These are phyloP conservation scores for Drosophila trapezifrons DNA, from an alignment of 1,140 invertebrate genomes.

Conservation along the genomic window DNA sequence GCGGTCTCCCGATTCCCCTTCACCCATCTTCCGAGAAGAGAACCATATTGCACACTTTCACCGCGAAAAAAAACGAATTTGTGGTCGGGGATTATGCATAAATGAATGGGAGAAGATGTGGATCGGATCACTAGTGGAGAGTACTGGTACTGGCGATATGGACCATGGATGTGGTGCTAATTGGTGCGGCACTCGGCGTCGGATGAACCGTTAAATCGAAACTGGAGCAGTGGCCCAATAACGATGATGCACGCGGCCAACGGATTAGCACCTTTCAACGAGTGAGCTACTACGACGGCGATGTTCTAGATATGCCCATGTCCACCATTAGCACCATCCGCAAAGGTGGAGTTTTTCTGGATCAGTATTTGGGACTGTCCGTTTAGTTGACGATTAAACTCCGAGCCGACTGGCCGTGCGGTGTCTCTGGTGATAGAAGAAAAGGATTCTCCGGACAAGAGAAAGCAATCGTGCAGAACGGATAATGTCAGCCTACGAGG, in stretches of 20 bases:
- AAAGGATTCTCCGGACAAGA: slow-evolving; percentile 9
- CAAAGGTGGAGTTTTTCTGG: slow-evolving; percentile 60
- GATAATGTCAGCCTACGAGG: slow-evolving; percentile 52
- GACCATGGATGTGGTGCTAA: slow-evolving; percentile 51
- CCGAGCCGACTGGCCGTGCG: slow-evolving; percentile 51
- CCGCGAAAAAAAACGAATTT: slow-evolving; percentile 69
- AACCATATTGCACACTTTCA: slow-evolving; percentile 70
- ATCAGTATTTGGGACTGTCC: slow-evolving; percentile 23
- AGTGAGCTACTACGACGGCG: slow-evolving; percentile 16
- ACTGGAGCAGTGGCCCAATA: slow-evolving; percentile 73
- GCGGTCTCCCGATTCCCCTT: background rate
- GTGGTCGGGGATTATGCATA: slow-evolving; percentile 57
- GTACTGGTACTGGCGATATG: slow-evolving; percentile 18
- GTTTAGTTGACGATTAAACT: slow-evolving; percentile 58
- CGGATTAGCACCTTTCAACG: slow-evolving; percentile 74
- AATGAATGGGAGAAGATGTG: slow-evolving; percentile 60
- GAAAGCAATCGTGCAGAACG: slow-evolving; percentile 2
- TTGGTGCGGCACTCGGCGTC: slow-evolving; percentile 60
- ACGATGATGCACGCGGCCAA: slow-evolving; percentile 52
- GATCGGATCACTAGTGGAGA: slow-evolving; percentile 15
- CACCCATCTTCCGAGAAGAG: slow-evolving; percentile 11
- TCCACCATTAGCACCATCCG: slow-evolving; percentile 64
- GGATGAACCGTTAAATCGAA: slow-evolving; percentile 79
- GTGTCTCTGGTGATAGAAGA: slow-evolving; percentile 4
- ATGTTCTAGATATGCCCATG: slow-evolving; percentile 69